phyloP scores from a whole-genome alignment of 2,797 vertebrate species.

The Sebastes matsubarae region DNA sequence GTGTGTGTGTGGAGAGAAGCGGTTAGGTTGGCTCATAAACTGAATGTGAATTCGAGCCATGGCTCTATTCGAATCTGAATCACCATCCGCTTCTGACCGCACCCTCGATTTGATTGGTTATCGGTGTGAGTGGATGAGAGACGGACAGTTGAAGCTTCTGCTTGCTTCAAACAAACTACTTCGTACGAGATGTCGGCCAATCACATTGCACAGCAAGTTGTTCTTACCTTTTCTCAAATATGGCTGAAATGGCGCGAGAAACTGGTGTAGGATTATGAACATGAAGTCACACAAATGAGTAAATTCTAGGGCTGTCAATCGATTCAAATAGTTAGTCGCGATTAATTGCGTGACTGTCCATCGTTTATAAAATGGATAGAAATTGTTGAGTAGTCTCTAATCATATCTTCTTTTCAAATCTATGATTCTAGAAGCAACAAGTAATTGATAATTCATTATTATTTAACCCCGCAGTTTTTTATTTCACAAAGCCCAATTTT shows the following conservation, averaged over 20 bases:
- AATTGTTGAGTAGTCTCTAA: too few species aligned
- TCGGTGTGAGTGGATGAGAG: not conserved
- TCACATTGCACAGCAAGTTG: not conserved
- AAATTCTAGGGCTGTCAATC: too few species aligned
- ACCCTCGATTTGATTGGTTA: constrained; percentile 9
- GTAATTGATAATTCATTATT: too few species aligned
- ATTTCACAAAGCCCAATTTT: not conserved
- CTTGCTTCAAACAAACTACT: not conserved
- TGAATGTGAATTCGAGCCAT: constrained; percentile 9
- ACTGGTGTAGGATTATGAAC: not conserved
- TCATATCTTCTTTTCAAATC: too few species aligned
- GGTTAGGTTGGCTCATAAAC: constrained; percentile 5
- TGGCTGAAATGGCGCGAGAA: not conserved
- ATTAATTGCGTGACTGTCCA: too few species aligned
- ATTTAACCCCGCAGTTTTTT: not conserved
- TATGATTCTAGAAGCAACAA: too few species aligned
- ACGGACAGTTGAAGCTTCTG: not conserved
- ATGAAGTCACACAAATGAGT: not conserved
- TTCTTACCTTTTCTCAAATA: not conserved
- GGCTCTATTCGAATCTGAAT: constrained; percentile 32
- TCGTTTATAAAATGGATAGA: too few species aligned
- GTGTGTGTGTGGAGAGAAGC: not conserved
- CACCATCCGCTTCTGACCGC: not conserved
- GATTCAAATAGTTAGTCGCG: too few species aligned
- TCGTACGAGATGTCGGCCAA: not conserved